Base-by-base conservation (phyloP, 2,797 vertebrate genomes). In the Staurois parvus region DNA sequence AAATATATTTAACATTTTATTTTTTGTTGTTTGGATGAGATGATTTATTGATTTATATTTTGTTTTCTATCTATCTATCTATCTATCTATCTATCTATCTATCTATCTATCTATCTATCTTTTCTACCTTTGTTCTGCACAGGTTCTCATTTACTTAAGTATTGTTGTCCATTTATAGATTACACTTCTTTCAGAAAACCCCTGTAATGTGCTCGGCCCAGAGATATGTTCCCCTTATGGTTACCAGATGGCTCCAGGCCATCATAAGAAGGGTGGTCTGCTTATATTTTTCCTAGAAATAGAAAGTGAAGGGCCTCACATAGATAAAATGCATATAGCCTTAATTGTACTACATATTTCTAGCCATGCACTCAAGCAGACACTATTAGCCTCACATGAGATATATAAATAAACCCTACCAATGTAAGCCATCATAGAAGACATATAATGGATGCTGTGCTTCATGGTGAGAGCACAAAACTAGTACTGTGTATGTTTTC, bases 251-350 rank as follows among this genome's bases (percentile, higher is more conserved):
- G 83, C 56, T 79, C 28, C 42, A 4, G 76, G 32, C 37, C 76
- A 42, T 66, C 59, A 67, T 73, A 45, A 59, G 76, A 79, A 76
- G 75, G 83, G 76, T 85, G 83, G 83, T 85, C 76, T 79, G 76
- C 77, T 79, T 45, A n/a, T 79, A 68, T 85, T 79, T 83, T 84
- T 85, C 83, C 70, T 79, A 79, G 83, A 85, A 85, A 85, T 85
- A 52, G 62, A 78, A 85, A 85, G 30, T 56, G 13, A 62, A 59
- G 67, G 83, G 76, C 69, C 83, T 78, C 76, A 74, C 76, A 85
- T 74, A 79, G 76, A 85, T 85, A 85, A 85, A 85, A 85, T 85
- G 84, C 77, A 85, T 32, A 68, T 73, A 76, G 42, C 59, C 77
- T 85, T 85, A 48, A 85, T 80, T 68, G 79, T 74, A 69, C 70